Percentiles rank a stretch among this genome's conserved stretches.
These are phyloP conservation scores for Athalia cordata DNA, from an alignment of 2,888 invertebrate species.

Conservation along the genomic window DNA sequence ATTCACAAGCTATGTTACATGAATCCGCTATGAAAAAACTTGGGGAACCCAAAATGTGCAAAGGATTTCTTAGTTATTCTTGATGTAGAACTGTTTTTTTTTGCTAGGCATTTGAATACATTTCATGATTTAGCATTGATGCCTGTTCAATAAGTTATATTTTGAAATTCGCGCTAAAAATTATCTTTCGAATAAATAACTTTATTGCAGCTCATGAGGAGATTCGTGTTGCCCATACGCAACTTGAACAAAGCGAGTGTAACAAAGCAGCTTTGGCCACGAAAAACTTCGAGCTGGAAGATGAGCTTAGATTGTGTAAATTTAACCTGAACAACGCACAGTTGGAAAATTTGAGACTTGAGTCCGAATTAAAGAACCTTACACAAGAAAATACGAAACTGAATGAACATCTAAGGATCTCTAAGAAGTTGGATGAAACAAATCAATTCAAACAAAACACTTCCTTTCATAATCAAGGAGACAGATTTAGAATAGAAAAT, in stretches of 20 bases:
- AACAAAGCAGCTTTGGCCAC: background rate
- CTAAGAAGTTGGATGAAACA: conserved; percentile 6
- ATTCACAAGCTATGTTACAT: too few species aligned
- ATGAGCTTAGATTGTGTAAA: conserved; percentile 29
- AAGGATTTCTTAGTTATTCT: too few species aligned
- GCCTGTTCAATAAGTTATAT: background rate
- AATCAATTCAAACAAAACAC: background rate
- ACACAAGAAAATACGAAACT: conserved; percentile 8
- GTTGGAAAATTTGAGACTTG: conserved; percentile 27
- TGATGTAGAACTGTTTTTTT: too few species aligned
- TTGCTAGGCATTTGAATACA: too few species aligned
- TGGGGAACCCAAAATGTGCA: too few species aligned
- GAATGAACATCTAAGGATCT: conserved; percentile 1
- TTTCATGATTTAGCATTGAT: too few species aligned
- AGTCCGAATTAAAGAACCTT: conserved; percentile 16
- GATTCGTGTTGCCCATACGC: background rate
- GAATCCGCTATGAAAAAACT: too few species aligned
- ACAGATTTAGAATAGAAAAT: conserved; percentile 22
- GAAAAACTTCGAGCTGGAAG: conserved; percentile 7
- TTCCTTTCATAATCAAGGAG: conserved; percentile 2
- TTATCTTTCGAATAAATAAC: background rate
- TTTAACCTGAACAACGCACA: conserved; percentile 27
- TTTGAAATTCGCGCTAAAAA: background rate
- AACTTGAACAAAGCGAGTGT: background rate
- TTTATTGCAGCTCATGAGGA: conserved; percentile 1